Percentiles rank a stretch among this genome's conserved stretches.
Conservation (phyloP, 2,888 invertebrate genomes). For the Ennomos quercinarius region DNA sequence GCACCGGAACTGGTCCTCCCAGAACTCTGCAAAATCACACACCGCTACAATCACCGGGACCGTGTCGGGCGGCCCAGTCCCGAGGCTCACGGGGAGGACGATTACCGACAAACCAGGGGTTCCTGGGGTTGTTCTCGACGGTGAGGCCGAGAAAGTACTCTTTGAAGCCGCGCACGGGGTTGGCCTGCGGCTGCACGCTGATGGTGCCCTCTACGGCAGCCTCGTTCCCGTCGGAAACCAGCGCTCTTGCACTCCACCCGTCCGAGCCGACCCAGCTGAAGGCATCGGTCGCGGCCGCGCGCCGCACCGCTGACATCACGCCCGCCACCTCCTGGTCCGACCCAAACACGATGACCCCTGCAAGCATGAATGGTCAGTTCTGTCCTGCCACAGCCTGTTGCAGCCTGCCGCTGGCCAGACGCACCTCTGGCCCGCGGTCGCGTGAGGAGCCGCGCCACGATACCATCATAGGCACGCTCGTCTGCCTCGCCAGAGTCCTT, state of each 20-base stretch:
- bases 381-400: constrained; percentile 90
- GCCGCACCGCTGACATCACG: constrained; percentile 95
- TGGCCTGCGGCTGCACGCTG: constrained; percentile 97
- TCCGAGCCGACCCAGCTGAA: constrained; percentile 99
- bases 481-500: constrained; percentile 98
- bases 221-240: constrained; percentile 94
- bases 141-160: constrained; percentile 94
- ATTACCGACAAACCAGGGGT: constrained; percentile 98
- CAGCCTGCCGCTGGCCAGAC: background rate
- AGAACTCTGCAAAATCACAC: constrained; percentile 89
- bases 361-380: constrained; percentile 4
- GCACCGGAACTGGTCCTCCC: constrained; percentile 97
- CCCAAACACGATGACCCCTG: constrained; percentile 97
- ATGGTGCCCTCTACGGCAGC: constrained; percentile 91
- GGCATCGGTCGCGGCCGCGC: constrained; percentile 92
- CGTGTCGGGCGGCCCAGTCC: no score
- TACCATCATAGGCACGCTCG: constrained; percentile 93
- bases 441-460: constrained; percentile 92
- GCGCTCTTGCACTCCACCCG: constrained; percentile 96
- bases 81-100: constrained; percentile 12
- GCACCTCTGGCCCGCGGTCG: constrained; percentile 94
- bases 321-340: constrained; percentile 98
- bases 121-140: constrained; percentile 94
- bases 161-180: constrained; percentile 93
- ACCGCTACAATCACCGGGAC: no score